A percentile compares a stretch with the other conserved stretches of the same genome.
Conservation (phyloP, 2,888 invertebrate species). For the Nudaria mundana region DNA sequence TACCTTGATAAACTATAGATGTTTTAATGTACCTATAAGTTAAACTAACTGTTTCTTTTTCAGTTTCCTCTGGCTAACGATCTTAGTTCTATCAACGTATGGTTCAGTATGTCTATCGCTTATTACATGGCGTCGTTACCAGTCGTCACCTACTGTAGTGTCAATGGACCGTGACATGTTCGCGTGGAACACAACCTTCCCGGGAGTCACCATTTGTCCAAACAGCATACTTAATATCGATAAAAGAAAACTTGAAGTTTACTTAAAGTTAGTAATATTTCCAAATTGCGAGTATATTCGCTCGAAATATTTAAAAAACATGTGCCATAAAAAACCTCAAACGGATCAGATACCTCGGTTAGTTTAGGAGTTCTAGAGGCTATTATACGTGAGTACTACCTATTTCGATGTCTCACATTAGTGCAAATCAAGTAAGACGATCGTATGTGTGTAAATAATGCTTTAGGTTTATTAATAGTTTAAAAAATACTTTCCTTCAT, state of each 20-base stretch:
- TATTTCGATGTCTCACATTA: too few species aligned
- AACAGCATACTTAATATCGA: constrained; percentile 71
- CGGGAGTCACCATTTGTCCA: constrained; percentile 85
- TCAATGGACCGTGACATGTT: constrained; percentile 88
- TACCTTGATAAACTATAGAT: too few species aligned
- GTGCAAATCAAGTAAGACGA: too few species aligned
- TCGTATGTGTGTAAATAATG: neutral
- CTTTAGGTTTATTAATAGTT: too few species aligned
- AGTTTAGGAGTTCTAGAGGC: too few species aligned
- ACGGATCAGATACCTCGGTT: too few species aligned
- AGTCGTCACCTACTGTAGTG: constrained; percentile 86
- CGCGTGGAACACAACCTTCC: constrained; percentile 87
- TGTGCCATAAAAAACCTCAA: too few species aligned
- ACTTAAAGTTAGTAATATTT: constrained; percentile 76
- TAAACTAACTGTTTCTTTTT: constrained; percentile 25
- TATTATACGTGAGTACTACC: too few species aligned
- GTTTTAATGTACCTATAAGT: neutral
- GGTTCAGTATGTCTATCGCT: constrained; percentile 80
- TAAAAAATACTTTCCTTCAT: too few species aligned
- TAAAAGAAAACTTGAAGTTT: constrained; percentile 72
- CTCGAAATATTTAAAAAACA: too few species aligned
- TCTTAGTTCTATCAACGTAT: constrained; percentile 77
- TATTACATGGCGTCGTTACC: constrained; percentile 84
- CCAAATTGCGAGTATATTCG: too few species aligned
- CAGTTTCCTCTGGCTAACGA: constrained; percentile 81